Evolutionary conservation across 2,113 vertebrate species (phyloP).

Genomic region (Pelmatolapia mariae): DNA sequence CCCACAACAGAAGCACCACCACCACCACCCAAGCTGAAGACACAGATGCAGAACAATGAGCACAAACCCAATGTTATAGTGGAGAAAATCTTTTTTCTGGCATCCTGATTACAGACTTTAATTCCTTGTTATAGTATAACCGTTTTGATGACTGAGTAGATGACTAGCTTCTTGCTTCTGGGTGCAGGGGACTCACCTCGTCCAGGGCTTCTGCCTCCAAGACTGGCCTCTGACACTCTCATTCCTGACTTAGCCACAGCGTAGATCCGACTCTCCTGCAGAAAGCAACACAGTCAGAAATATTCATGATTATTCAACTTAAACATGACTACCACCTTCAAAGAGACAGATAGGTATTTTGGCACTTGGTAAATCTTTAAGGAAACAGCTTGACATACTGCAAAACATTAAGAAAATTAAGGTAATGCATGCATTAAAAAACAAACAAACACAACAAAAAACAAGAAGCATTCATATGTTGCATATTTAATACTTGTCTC

Average conservation of each 20-base stretch:
- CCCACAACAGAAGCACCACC: not conserved
- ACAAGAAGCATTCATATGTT: not conserved
- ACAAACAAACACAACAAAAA: not conserved
- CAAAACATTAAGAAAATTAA: not conserved
- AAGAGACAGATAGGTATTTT: not conserved
- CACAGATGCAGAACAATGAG: not conserved
- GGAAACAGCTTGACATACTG: not conserved
- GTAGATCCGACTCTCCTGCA: slow-evolving; percentile 87
- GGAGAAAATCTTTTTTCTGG: not conserved
- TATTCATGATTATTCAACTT: not conserved
- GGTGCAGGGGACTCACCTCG: slow-evolving; percentile 65
- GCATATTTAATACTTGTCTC: not conserved
- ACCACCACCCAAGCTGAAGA: not conserved
- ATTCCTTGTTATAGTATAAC: not conserved
- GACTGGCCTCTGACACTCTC: slow-evolving; percentile 79
- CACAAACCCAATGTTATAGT: not conserved
- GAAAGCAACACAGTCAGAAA: not conserved
- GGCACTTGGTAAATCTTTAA: not conserved
- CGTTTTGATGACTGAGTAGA: not conserved
- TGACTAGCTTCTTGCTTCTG: not conserved
- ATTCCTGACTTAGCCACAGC: slow-evolving; percentile 86
- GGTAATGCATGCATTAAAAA: not conserved
- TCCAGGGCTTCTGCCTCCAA: slow-evolving; percentile 60
- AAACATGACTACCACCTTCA: not conserved
- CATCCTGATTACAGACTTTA: not conserved